These are phyloP conservation scores for Cercopithecus mitis DNA, from an alignment of 2,797 vertebrate species.

Conservation along the genomic window DNA sequence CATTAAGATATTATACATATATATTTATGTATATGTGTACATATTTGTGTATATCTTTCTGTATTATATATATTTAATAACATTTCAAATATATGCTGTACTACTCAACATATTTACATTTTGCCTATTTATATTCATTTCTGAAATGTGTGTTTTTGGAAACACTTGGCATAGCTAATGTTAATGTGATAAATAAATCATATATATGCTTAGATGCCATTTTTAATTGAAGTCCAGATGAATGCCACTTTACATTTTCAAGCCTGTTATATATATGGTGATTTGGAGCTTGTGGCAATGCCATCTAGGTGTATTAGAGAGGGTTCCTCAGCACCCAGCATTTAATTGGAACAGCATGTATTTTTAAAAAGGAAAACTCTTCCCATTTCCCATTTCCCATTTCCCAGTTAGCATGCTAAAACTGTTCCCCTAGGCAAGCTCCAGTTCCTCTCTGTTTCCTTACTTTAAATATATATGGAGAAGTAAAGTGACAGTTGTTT, in stretches of 20 bases:
- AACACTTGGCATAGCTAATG: not conserved
- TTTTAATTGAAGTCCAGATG: not conserved
- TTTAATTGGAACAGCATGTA: not conserved
- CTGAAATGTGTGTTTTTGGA: not conserved
- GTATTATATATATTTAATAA: not conserved
- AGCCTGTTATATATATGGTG: not conserved
- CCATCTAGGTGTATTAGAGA: not conserved
- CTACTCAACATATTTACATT: not conserved
- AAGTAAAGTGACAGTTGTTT: not conserved
- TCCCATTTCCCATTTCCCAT: not conserved
- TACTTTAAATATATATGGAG: not conserved
- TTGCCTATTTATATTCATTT: not conserved
- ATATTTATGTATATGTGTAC: not conserved
- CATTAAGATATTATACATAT: not conserved
- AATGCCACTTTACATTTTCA: not conserved
- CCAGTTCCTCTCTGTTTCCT: not conserved
- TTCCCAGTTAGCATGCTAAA: not conserved
- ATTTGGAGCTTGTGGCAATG: not conserved
- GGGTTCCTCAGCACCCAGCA: not conserved
- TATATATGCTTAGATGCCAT: not conserved
- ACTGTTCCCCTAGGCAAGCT: not conserved
- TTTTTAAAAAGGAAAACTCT: not conserved
- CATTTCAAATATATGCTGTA: not conserved
- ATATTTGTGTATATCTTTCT: not conserved
- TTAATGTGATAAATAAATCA: not conserved